A percentile compares a stretch with the other conserved stretches of the same genome.
These are phyloP conservation scores for Psilopogon haemacephalus DNA, from an alignment of 2,113 vertebrate genomes.

Conservation along the genomic window DNA sequence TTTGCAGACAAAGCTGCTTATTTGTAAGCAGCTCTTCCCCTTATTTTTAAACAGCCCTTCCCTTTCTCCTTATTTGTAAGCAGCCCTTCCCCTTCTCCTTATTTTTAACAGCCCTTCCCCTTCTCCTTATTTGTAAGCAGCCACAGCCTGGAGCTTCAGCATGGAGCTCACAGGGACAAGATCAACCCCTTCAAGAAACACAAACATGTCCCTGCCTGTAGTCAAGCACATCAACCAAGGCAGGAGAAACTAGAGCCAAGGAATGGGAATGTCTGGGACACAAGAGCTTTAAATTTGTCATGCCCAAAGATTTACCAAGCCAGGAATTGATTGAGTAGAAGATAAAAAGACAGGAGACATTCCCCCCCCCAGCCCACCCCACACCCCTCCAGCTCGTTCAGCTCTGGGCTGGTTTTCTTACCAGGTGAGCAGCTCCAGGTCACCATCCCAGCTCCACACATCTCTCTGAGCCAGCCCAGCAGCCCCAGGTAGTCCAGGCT, in stretches of 20 bases:
- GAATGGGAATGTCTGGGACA: background rate
- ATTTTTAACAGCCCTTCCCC: too few relatives aligned
- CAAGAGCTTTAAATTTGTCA: background rate
- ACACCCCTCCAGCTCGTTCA: too few relatives aligned
- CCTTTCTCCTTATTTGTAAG: too few relatives aligned
- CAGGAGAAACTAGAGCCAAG: background rate
- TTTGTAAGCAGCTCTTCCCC: background rate
- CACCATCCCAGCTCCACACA: rapidly evolving
- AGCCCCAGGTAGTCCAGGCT: background rate
- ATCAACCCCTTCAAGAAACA: background rate
- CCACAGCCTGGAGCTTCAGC: background rate
- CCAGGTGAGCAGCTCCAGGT: background rate
- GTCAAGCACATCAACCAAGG: background rate
- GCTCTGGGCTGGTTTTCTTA: background rate
- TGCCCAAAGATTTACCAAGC: background rate
- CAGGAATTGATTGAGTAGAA: background rate
- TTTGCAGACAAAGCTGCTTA: background rate
- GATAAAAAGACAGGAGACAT: background rate
- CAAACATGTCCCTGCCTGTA: background rate
- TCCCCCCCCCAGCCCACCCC: background rate
- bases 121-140: background rate
- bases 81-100: too few relatives aligned
- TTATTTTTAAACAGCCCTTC: too few relatives aligned
- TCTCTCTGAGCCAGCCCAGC: background rate
- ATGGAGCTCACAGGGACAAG: background rate